Base-by-base conservation (phyloP, 2,888 invertebrate genomes). In the Diplazon laetatorius region DNA sequence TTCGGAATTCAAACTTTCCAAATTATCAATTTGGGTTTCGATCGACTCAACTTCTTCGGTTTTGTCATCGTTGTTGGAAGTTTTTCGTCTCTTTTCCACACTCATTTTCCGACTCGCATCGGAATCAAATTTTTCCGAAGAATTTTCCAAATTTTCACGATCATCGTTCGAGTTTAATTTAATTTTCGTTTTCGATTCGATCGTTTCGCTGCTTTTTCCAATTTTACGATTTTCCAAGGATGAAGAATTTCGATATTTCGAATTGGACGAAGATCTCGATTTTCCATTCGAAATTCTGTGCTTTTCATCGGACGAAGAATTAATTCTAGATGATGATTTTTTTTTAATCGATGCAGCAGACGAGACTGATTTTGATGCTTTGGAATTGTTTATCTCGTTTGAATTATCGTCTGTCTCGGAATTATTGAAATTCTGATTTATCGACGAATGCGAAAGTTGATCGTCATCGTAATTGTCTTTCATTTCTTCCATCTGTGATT, bases 331-430 rank as follows among this genome's bases (percentile, higher is more conserved):
- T 10, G 9, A 35, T 0, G 35, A 14, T 16, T 30, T 10, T 9
- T 35, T 35, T 16, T 8, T n/a, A 30, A 30, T 14, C 5, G 30
- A 30, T 35, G 0, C 30, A 30, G 52, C 8, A n/a, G 52, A 52
- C 14, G 25, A 52, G 25, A 25, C 8, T 6, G 52, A 22, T 22
- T 52, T 22, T n/a, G 25, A 52, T 1, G 25, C 8, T 25, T 22
- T n/a, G n/a, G 14, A 52, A 20, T 12, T 22, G 20, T 50, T 50
- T 50, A 50, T 50, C n/a, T n/a, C n/a, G n/a, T 22, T n/a, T 50
- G 30, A 52, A n/a, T 52, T 30, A 14, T 55, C 30, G 9, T 55
- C 52, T 4, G n/a, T 52, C 52, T n/a, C 18, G 25, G 62, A 46
- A 35, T 22, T 16, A 16, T 30, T 10, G 3, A 22, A 50, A 12